Evolutionary conservation across 2,888 invertebrate species (phyloP), one percentile per base, ranked within the genome.

Genomic region (Belgica antarctica): DNA sequence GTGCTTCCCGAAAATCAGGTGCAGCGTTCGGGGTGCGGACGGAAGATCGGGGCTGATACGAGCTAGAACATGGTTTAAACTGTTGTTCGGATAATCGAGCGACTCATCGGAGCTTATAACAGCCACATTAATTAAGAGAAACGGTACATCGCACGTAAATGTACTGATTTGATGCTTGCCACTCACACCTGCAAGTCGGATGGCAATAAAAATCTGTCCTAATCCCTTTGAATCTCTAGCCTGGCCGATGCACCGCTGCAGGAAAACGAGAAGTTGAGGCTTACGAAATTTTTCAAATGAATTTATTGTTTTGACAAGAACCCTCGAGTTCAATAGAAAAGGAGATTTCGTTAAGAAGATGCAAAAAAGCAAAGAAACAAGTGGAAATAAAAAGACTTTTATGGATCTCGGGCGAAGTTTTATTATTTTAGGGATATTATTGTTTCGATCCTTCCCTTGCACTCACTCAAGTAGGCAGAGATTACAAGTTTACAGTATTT

Each of bases 251-350:
- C n/a, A n/a, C n/a, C n/a, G n/a, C n/a, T n/a, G n/a, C n/a, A n/a
- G n/a, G n/a, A n/a, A n/a, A n/a, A n/a, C n/a, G n/a, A n/a, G n/a
- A n/a, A n/a, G n/a, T n/a, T n/a, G 3, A 15, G 12, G 52, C 52
- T 52, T 52, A 52, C 22, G 12, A 52, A 28, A 62, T n/a, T 61
- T n/a, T 62, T 62, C 62, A 62, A 62, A 28, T 62, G 62, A 62
- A 36, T 62, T 62, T 62, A 62, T 62, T 62, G 36, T 62, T 62
- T 36, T 62, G 34, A 36, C 62, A 62, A 62, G 36, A 31, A 12
- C 62, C 17, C 41, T n/a, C 41, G 10, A 41, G 5, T 31, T 31
- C 34, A 31, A 31, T 8, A 31, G 52, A 52, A 52, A 52, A 52
- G 52, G 22, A 52, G 52, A 52, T 22, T 22, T n/a, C n/a, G n/a